Evolutionary conservation across 2,113 vertebrate genomes (phyloP).

Genomic region (Limnothrissa miodon): DNA sequence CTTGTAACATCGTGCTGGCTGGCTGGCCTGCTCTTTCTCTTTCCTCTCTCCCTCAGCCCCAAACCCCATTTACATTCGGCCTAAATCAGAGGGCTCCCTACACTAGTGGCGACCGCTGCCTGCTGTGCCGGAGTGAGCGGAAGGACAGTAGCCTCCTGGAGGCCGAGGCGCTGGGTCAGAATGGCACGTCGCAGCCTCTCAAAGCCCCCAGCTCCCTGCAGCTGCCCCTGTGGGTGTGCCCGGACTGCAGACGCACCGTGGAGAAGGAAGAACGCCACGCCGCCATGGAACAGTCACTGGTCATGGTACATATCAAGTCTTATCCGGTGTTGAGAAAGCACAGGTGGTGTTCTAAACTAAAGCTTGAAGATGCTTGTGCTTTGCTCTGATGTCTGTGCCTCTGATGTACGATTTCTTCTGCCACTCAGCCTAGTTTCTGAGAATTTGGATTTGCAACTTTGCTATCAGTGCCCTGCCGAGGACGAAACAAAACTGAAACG

Average conservation of each 20-base stretch:
- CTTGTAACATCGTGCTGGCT: neutral
- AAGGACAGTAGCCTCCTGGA: slow-evolving; percentile 83
- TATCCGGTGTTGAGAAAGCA: too few relatives aligned
- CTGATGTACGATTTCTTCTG: too few relatives aligned
- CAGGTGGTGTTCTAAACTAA: too few relatives aligned
- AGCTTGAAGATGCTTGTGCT: too few relatives aligned
- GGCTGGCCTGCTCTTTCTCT: neutral
- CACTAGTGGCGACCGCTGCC: slow-evolving; percentile 89
- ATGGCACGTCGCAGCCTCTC: slow-evolving; percentile 77
- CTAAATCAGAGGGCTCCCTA: slow-evolving; percentile 90
- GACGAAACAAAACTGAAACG: too few relatives aligned
- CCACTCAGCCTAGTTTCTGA: too few relatives aligned
- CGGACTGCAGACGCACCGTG: slow-evolving; percentile 89
- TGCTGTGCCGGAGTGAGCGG: slow-evolving; percentile 90
- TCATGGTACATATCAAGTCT: slow-evolving; percentile 69
- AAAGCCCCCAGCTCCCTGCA: slow-evolving; percentile 84
- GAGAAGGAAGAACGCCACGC: slow-evolving; percentile 88
- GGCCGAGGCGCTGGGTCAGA: slow-evolving; percentile 74
- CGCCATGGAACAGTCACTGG: slow-evolving; percentile 79
- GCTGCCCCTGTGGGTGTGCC: slow-evolving; percentile 94
- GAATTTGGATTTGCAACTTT: too few relatives aligned
- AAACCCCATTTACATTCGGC: slow-evolving; percentile 97
- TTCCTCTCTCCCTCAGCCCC: neutral
- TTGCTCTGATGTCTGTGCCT: too few relatives aligned
- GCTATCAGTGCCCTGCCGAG: too few relatives aligned